Conservation (phyloP, 2,113 vertebrate species). For the Natator depressus region DNA sequence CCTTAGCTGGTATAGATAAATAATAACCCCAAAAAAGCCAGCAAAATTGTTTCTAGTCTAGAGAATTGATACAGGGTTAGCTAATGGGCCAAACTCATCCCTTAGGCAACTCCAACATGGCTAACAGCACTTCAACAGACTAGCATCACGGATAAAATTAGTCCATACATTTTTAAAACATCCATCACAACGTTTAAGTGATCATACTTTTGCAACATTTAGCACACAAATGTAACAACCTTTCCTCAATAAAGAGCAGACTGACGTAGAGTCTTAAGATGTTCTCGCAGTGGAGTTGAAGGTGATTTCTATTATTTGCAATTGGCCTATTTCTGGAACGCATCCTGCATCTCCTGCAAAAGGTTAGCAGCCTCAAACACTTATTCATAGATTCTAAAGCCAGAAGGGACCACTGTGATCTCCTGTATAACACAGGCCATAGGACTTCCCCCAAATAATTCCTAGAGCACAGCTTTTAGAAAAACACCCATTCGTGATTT, state of each 20-base stretch:
- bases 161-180: neutral
- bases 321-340: neutral
- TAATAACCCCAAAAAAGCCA: too few relatives aligned
- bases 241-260: neutral
- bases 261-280: neutral
- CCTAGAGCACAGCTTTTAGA: too few relatives aligned
- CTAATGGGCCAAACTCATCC: neutral
- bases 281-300: neutral
- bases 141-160: neutral
- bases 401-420: too few relatives aligned
- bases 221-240: neutral
- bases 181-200: neutral
- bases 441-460: too few relatives aligned
- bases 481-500: too few relatives aligned
- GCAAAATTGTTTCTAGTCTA: too few relatives aligned
- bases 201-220: neutral
- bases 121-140: neutral
- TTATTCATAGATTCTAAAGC: too few relatives aligned
- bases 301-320: too few relatives aligned
- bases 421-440: too few relatives aligned
- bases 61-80: neutral
- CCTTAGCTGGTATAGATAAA: rapidly evolving
- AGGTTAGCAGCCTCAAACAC: neutral
- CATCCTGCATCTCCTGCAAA: neutral
- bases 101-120: neutral